phyloP scores from a whole-genome alignment of 1,140 invertebrate genomes.

The Trichogramma pretiosum region DNA sequence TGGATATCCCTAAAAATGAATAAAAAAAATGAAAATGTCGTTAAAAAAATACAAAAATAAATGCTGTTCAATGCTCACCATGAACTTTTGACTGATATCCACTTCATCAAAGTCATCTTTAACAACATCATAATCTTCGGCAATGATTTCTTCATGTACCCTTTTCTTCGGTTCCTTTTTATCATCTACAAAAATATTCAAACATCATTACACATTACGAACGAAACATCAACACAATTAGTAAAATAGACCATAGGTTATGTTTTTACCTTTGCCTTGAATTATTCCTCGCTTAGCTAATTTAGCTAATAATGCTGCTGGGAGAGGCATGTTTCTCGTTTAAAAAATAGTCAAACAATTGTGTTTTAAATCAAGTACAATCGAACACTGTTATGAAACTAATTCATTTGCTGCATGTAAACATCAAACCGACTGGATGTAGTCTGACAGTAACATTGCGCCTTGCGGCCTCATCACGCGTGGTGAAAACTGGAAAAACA shows the following conservation, averaged over 20 bases:
- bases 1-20: conserved; percentile 50
- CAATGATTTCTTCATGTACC: conserved; percentile 74
- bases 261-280: conserved; percentile 37
- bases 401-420: no score
- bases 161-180: conserved; percentile 42
- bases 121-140: conserved; percentile 72
- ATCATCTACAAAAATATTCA: conserved; percentile 29
- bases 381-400: no score
- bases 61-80: conserved; percentile 34
- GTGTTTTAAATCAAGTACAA: no score
- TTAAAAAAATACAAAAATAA: conserved; percentile 38
- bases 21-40: conserved; percentile 7
- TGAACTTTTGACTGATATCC: conserved; percentile 40
- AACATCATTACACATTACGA: conserved; percentile 11
- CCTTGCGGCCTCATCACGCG: no score
- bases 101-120: conserved; percentile 40
- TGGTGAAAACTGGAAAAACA: no score
- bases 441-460: no score
- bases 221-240: not conserved
- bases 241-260: conserved; percentile 4
- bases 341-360: not conserved
- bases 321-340: conserved; percentile 65
- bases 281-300: conserved; percentile 79
- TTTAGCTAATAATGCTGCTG: conserved; percentile 72
- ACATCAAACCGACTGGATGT: no score